Evolutionary conservation across 2,113 vertebrate genomes (phyloP).

Genomic region (Callorhinus ursinus): DNA sequence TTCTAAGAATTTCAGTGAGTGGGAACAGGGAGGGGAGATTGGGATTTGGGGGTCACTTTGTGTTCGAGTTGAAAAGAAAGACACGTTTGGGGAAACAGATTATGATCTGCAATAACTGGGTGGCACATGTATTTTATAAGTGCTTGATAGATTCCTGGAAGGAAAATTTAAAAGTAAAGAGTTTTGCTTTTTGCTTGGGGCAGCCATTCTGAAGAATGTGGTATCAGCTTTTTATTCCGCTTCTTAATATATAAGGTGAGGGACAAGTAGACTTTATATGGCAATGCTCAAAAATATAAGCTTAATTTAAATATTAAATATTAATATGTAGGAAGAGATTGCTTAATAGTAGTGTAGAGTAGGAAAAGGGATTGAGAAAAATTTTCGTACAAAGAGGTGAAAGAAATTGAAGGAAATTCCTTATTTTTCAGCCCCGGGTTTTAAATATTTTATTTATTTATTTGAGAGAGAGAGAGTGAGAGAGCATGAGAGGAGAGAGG

Average conservation of each 20-base stretch:
- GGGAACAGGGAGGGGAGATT: neutral
- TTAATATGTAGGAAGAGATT: neutral
- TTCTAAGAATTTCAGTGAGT: neutral
- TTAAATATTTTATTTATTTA: too few species aligned
- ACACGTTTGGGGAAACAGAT: neutral
- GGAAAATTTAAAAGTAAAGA: neutral
- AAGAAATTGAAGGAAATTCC: neutral
- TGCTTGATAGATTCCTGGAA: neutral
- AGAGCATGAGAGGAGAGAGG: too few species aligned
- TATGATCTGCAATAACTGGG: neutral
- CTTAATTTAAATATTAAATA: slow-evolving; percentile 35
- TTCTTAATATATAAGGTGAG: neutral
- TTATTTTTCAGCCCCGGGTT: neutral
- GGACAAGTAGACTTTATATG: neutral
- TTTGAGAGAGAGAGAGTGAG: too few species aligned
- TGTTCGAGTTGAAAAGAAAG: neutral
- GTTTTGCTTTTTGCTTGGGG: neutral
- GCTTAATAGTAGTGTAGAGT: neutral
- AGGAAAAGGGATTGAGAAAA: slow-evolving; percentile 24
- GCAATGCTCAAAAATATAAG: neutral
- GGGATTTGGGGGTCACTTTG: neutral
- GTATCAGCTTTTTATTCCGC: neutral
- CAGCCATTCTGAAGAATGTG: neutral
- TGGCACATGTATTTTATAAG: neutral
- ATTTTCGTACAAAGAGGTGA: neutral